Evolutionary conservation across 2,888 invertebrate species (phyloP), one percentile per base, ranked within the genome.

Genomic region (Drosophila nr. perissopoda): DNA sequence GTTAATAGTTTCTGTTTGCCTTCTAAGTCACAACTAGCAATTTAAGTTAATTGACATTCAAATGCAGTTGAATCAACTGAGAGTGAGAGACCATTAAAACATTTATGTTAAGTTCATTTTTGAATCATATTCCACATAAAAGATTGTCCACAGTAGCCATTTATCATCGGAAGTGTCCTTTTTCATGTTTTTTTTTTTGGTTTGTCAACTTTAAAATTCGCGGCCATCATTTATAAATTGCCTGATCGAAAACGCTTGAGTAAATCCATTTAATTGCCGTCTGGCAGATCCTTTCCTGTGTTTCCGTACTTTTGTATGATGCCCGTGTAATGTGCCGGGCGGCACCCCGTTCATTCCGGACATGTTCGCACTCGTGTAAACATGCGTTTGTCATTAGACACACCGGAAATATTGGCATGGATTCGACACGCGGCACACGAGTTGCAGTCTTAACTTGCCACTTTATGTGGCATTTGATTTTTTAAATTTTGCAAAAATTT

Each of bases 341-440:
- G 58, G 79, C 65, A 81, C 79, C 87, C 81, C 73, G 74, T 89
- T 89, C 81, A 76, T 33, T 57, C 67, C 82, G 87, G 89, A 88
- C 78, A 70, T 90, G 90, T 88, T 88, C 76, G 82, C 88, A 88
- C 90, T 88, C 88, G 76, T 88, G 88, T 88, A 86, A 89, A 90
- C 88, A 88, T 90, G 90, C 88, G 90, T 84, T 89, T 90, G 88
- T 87, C 90, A 88, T 88, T 88, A 88, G 88, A 82, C 90, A 88
- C 84, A 90, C 79, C 87, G 87, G 87, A 87, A 90, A 88, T 89
- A 86, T 86, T 89, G 88, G 76, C 78, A 73, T 56, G 83, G 33
- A 89, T 89, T 88, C 86, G 86, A 72, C 89, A 86, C 88, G 78
- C 83, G 88, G 81, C 86, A 76, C 82, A 80, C 85, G 77, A 72